A percentile compares a stretch with the other conserved stretches of the same genome.
phyloP scores from a whole-genome alignment of 2,888 invertebrate species.

The Mechanitis messenoides region DNA sequence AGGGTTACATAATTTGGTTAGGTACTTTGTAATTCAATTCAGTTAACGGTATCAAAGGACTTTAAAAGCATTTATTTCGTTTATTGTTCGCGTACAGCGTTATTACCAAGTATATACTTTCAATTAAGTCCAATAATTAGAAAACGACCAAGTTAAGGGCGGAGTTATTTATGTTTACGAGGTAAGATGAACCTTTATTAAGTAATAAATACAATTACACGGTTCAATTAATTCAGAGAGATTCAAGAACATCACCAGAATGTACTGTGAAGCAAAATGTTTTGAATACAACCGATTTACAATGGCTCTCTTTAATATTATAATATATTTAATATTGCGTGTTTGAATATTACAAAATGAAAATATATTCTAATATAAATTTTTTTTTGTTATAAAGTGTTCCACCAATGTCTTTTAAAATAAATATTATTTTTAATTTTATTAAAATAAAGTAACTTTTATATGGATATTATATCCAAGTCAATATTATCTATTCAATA shows the following conservation, averaged over 20 bases:
- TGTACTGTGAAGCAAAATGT: neutral
- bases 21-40: neutral
- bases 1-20: no score
- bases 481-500: no score
- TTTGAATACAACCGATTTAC: neutral
- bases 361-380: no score
- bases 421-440: no score
- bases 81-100: neutral
- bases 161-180: slow-evolving; percentile 4
- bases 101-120: neutral
- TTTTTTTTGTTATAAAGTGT: no score
- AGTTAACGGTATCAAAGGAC: neutral
- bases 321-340: no score
- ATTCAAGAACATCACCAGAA: neutral
- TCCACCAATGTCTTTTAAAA: no score
- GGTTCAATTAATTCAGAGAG: slow-evolving; percentile 1
- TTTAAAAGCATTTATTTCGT: slow-evolving; percentile 3
- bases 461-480: no score
- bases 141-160: slow-evolving; percentile 3
- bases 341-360: no score
- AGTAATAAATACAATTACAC: slow-evolving; percentile 1
- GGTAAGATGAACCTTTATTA: slow-evolving; percentile 1
- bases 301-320: no score
- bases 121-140: slow-evolving; percentile 3
- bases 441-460: no score